Conservation (phyloP, 2,888 invertebrate species). For the Stenodera caucasica region DNA sequence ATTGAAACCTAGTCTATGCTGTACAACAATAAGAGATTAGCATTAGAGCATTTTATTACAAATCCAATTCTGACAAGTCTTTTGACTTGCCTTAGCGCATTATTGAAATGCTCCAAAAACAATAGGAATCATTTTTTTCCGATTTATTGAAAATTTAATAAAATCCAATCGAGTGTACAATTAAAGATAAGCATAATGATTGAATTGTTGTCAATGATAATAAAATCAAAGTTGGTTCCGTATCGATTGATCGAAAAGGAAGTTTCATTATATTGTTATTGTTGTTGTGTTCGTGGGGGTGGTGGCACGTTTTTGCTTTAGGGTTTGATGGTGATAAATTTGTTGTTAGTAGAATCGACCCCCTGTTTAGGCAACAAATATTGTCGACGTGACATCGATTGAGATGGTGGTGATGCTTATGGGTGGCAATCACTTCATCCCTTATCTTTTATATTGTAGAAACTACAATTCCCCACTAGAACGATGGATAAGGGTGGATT, state of each 20-base stretch:
- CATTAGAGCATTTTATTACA: conserved; percentile 15
- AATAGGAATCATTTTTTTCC: no score
- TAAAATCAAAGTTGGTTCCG: not conserved
- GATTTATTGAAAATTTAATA: conserved; percentile 26
- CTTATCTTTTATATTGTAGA: conserved; percentile 21
- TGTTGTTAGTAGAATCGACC: conserved; percentile 19
- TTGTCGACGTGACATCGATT: conserved; percentile 25
- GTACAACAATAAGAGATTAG: conserved; percentile 24
- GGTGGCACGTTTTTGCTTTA: conserved; percentile 5
- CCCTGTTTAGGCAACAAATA: conserved; percentile 28
- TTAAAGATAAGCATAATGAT: no score
- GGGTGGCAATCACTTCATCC: conserved; percentile 23
- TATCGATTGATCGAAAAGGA: conserved; percentile 1
- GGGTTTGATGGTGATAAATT: conserved; percentile 14
- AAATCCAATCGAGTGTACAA: no score
- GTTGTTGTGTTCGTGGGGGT: not conserved
- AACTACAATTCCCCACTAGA: not conserved
- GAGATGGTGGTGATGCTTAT: conserved; percentile 20
- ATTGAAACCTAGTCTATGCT: conserved; percentile 30
- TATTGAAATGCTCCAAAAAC: not conserved
- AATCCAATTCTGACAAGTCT: not conserved
- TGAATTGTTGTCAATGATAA: not conserved
- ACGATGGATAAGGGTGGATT: conserved; percentile 24
- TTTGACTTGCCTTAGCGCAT: not conserved
- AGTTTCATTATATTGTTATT: conserved; percentile 2